phyloP scores from a whole-genome alignment of 1,140 invertebrate species.

The Cataglyphis hispanica region DNA sequence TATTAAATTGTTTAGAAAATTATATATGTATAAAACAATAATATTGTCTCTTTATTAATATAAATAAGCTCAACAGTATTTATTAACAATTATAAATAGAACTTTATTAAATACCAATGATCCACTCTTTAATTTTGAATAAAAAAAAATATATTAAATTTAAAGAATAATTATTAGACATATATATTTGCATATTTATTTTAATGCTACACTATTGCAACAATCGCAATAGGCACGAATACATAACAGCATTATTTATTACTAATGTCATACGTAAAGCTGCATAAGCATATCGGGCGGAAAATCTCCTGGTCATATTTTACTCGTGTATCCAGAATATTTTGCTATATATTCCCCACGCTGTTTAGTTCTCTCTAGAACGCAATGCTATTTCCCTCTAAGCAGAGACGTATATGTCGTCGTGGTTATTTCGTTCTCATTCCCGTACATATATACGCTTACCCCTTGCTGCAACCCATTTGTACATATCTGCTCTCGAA shows the following conservation, averaged over 20 bases:
- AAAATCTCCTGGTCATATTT: background rate
- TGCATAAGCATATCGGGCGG: background rate
- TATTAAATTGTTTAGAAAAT: conserved; percentile 3
- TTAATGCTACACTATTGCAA: background rate
- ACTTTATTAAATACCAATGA: background rate
- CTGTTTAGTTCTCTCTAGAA: conserved; percentile 15
- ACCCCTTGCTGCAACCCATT: conserved; percentile 28
- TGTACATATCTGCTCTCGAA: conserved; percentile 9
- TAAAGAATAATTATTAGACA: background rate
- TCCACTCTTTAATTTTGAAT: background rate
- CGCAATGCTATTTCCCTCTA: conserved; percentile 24
- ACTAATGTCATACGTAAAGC: background rate
- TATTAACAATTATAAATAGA: conserved; percentile 12
- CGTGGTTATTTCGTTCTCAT: conserved; percentile 29
- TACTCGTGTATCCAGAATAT: background rate
- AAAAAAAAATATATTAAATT: background rate
- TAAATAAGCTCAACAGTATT: background rate
- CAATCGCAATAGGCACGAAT: background rate
- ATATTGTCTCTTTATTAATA: conserved; percentile 9
- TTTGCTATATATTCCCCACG: background rate
- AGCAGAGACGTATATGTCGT: conserved; percentile 18
- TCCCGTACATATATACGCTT: background rate
- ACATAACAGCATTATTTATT: background rate
- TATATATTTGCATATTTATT: background rate
- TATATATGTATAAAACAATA: background rate